phyloP scores from a whole-genome alignment of 2,888 invertebrate genomes.

The Epinotia demarniana region DNA sequence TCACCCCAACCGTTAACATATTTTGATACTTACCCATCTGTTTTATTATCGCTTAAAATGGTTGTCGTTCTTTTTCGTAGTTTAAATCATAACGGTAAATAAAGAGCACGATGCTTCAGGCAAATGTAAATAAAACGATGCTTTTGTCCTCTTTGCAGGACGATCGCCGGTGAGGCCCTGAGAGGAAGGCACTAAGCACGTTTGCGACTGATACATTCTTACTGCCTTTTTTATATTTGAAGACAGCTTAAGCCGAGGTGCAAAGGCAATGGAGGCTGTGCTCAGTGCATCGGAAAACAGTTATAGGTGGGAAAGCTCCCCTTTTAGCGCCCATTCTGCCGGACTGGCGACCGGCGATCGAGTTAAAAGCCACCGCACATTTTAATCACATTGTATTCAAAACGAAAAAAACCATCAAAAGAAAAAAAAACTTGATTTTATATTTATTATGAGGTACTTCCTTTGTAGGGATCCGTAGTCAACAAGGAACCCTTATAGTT shows the following conservation, averaged over 20 bases:
- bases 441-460: too few relatives aligned
- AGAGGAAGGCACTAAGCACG: constrained; percentile 5
- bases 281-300: constrained; percentile 73
- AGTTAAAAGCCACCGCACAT: constrained; percentile 32
- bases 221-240: constrained; percentile 27
- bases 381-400: constrained; percentile 33
- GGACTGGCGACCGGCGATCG: constrained; percentile 48
- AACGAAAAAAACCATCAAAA: neutral
- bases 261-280: constrained; percentile 63
- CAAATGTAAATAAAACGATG: constrained; percentile 50
- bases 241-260: constrained; percentile 64
- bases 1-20: neutral
- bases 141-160: constrained; percentile 56
- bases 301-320: constrained; percentile 63
- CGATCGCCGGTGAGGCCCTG: constrained; percentile 54
- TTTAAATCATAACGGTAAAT: neutral
- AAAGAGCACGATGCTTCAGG: neutral
- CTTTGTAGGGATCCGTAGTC: too few relatives aligned
- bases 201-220: neutral
- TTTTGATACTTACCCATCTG: neutral
- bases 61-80: neutral
- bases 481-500: too few relatives aligned
- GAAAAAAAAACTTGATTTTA: neutral
- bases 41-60: neutral
- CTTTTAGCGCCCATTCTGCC: constrained; percentile 60